Conservation (phyloP, 2,888 invertebrate genomes). For the Athetis lepigone region DNA sequence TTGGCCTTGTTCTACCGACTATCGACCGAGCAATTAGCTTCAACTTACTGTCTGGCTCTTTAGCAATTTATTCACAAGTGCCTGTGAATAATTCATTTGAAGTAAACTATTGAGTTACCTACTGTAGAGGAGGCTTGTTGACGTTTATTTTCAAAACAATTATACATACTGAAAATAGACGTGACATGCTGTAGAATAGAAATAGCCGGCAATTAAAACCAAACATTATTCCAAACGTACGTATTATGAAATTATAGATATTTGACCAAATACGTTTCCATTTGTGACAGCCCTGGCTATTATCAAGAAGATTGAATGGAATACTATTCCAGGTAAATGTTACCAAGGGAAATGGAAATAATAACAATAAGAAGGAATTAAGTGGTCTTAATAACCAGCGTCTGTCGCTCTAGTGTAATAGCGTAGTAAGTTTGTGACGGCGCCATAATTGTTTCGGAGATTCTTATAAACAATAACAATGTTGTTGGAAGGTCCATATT, state of each 20-base stretch:
- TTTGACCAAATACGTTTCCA: neutral
- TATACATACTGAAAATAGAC: neutral
- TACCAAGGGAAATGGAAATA: constrained; percentile 58
- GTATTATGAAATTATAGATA: neutral
- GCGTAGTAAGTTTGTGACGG: constrained; percentile 48
- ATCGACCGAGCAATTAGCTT: neutral
- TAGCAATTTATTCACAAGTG: neutral
- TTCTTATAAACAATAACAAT: constrained; percentile 37
- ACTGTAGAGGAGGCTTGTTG: neutral
- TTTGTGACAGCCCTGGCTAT: constrained; percentile 46
- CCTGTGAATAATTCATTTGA: neutral
- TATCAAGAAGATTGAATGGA: constrained; percentile 55
- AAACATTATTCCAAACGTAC: neutral
- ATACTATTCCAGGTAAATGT: constrained; percentile 58
- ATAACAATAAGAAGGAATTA: constrained; percentile 64
- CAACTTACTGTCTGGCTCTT: neutral
- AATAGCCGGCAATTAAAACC: constrained; percentile 1
- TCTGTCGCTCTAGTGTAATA: constrained; percentile 44
- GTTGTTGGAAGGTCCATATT: constrained; percentile 2
- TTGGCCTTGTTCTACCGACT: neutral
- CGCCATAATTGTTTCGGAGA: constrained; percentile 51
- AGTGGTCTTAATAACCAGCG: constrained; percentile 56
- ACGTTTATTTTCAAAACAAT: neutral
- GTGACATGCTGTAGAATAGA: neutral
- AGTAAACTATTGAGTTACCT: neutral